Conservation (phyloP, 2,113 vertebrate genomes). For the Bubo bubo region DNA sequence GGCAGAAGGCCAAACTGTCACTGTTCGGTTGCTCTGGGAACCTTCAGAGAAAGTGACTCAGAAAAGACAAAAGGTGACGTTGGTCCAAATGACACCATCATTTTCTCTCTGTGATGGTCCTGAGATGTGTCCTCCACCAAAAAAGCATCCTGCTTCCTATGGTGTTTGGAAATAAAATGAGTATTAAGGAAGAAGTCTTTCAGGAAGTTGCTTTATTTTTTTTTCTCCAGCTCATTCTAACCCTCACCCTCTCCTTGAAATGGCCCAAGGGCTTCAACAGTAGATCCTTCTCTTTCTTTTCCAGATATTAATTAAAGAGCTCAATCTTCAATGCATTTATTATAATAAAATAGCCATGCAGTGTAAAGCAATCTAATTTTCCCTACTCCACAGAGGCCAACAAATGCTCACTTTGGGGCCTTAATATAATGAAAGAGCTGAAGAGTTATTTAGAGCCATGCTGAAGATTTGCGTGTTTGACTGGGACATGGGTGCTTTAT, state of each 20-base stretch:
- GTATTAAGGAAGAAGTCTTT: background rate
- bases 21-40: background rate
- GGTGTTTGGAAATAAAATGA: background rate
- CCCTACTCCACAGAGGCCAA: background rate
- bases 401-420: background rate
- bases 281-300: slow-evolving; percentile 18
- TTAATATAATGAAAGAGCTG: slow-evolving; percentile 25
- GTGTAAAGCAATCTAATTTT: slow-evolving; percentile 34
- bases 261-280: background rate
- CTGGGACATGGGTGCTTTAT: background rate
- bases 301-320: slow-evolving; percentile 50
- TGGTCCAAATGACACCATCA: background rate
- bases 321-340: slow-evolving; percentile 34
- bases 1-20: background rate
- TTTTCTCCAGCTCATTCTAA: background rate
- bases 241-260: slow-evolving; percentile 14
- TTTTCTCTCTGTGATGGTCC: background rate
- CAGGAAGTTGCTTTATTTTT: background rate
- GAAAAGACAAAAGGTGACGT: background rate
- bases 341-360: slow-evolving; percentile 9
- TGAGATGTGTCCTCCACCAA: background rate
- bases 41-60: background rate
- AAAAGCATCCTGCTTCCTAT: background rate
- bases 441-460: background rate
- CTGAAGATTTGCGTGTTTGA: background rate